phyloP scores from a whole-genome alignment of 2,113 vertebrate genomes.

The Ictidomys tridecemlineatus region DNA sequence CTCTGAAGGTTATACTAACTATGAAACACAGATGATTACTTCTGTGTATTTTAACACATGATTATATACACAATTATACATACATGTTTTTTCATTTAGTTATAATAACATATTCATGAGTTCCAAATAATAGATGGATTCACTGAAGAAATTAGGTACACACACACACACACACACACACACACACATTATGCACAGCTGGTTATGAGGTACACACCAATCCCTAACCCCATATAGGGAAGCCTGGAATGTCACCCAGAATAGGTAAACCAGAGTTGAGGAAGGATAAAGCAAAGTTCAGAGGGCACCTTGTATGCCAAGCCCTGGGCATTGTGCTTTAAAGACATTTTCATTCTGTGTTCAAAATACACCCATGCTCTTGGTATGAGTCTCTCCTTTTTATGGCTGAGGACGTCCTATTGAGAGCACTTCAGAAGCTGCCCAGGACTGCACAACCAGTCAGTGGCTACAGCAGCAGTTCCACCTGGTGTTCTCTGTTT shows the following conservation, averaged over 20 bases:
- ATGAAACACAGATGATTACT: not conserved
- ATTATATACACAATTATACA: too few species aligned
- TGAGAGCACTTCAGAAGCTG: too few species aligned
- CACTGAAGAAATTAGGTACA: not conserved
- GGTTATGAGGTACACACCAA: fast-evolving
- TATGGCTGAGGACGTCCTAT: fast-evolving
- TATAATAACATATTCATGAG: not conserved
- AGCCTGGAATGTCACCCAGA: not conserved
- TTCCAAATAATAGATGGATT: not conserved
- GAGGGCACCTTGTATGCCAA: fast-evolving
- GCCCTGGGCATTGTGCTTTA: too few species aligned
- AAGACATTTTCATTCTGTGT: not conserved
- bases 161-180: not conserved
- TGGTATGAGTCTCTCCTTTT: not conserved
- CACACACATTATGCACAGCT: not conserved
- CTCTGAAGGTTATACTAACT: not conserved
- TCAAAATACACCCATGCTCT: fast-evolving
- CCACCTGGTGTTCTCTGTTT: fast-evolving
- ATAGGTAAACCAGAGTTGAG: not conserved
- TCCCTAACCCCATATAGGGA: not conserved
- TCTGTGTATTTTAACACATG: not conserved
- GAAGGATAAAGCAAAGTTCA: not conserved
- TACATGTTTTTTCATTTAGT: not conserved
- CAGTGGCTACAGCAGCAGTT: not conserved
- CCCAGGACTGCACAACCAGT: too few species aligned